phyloP scores from a whole-genome alignment of 2,888 invertebrate genomes.

The Oconnorella tubifera region DNA sequence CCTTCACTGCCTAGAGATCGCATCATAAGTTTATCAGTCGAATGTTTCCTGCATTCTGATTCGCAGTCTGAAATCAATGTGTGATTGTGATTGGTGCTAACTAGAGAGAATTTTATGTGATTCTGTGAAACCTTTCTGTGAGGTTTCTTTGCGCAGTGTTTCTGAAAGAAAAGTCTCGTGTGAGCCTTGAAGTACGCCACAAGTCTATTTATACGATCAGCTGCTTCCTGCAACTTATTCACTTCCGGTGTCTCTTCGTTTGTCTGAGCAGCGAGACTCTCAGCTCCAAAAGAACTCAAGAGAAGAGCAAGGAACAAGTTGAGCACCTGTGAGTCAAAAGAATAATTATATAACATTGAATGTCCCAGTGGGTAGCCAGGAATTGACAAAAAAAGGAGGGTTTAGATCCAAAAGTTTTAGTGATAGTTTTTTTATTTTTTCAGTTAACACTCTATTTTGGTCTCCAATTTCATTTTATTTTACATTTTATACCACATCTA shows the following conservation, averaged over 20 bases:
- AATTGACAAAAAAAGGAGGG: no score
- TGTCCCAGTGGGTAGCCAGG: no score
- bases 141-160: neutral
- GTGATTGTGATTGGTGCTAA: neutral
- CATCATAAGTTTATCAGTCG: neutral
- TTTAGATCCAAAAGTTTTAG: no score
- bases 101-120: neutral
- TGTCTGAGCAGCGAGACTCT: constrained; percentile 68
- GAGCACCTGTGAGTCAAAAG: constrained; percentile 69
- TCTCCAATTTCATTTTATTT: no score
- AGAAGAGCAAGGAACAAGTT: constrained; percentile 99
- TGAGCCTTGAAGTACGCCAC: constrained; percentile 32
- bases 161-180: constrained; percentile 20
- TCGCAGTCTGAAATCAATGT: neutral
- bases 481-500: no score
- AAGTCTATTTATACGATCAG: constrained; percentile 74
- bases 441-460: no score
- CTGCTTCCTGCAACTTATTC: constrained; percentile 95
- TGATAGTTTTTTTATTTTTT: no score
- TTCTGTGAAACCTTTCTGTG: neutral
- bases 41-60: neutral
- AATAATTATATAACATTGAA: no score
- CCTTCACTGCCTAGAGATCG: neutral
- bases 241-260: constrained; percentile 80
- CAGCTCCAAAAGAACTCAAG: constrained; percentile 96